A percentile compares a stretch with the other conserved stretches of the same genome.
phyloP scores from a whole-genome alignment of 2,797 vertebrate species.

The Phataginus tricuspis region DNA sequence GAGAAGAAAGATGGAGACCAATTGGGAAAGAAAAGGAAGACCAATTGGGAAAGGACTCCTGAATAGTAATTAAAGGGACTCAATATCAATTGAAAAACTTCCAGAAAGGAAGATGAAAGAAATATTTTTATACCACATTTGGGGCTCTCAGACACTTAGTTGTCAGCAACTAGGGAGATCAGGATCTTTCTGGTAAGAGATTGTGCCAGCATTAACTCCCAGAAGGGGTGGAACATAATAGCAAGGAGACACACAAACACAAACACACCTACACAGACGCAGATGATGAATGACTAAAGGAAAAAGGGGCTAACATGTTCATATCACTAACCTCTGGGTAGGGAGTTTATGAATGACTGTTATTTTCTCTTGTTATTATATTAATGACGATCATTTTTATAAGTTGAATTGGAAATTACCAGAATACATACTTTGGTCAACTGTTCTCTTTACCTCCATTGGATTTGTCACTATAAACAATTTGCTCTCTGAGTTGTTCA shows the following conservation, averaged over 20 bases:
- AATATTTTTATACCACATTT: neutral
- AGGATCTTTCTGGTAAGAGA: neutral
- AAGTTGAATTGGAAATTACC: neutral
- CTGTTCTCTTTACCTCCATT: neutral
- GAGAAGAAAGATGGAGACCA: neutral
- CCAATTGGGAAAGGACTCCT: neutral
- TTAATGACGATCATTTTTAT: neutral
- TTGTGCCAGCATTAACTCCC: neutral
- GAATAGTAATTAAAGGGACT: neutral
- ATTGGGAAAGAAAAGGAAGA: neutral
- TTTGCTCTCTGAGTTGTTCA: neutral
- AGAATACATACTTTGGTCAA: neutral
- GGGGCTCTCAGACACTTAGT: neutral
- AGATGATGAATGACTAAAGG: neutral
- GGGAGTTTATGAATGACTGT: neutral
- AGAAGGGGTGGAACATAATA: neutral
- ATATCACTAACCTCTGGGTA: neutral
- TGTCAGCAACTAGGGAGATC: neutral
- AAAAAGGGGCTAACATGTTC: neutral
- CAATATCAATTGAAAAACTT: neutral
- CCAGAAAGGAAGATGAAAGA: neutral
- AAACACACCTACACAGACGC: neutral
- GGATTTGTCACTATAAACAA: neutral
- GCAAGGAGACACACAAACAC: neutral
- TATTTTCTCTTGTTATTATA: neutral